Evolutionary conservation across 2,888 invertebrate genomes (phyloP).

Genomic region (Danaus chrysippus): DNA sequence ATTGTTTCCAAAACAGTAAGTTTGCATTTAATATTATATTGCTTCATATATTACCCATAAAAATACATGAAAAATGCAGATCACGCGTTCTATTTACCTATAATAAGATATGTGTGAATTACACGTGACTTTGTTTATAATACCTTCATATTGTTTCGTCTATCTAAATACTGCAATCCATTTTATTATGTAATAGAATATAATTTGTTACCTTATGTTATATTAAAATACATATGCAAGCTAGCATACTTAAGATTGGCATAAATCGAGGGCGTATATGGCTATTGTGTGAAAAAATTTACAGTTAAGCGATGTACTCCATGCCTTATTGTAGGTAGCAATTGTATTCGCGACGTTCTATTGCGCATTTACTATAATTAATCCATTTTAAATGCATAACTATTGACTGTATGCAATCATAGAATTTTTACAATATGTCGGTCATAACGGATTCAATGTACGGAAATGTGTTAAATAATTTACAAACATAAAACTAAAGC

Average conservation of each 20-base stretch:
- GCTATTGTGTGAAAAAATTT: not conserved
- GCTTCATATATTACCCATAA: not conserved
- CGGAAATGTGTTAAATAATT: no score
- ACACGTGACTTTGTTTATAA: conserved; percentile 17
- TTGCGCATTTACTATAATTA: conserved; percentile 2
- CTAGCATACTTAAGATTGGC: not conserved
- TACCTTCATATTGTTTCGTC: not conserved
- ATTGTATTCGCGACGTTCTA: not conserved
- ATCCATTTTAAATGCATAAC: not conserved
- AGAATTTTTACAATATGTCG: not conserved
- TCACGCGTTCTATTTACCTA: not conserved
- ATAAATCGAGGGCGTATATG: not conserved
- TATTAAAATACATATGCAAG: not conserved
- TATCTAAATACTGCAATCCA: not conserved
- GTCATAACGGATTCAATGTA: no score
- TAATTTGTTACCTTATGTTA: not conserved
- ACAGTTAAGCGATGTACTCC: no score
- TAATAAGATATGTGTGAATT: not conserved
- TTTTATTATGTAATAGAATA: not conserved
- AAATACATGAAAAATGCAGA: not conserved
- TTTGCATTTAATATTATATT: conserved; percentile 6
- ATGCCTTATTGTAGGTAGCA: no score
- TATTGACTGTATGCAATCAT: not conserved
- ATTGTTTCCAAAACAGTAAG: conserved; percentile 26
- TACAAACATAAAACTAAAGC: no score